Percentiles rank a stretch among this genome's conserved stretches.
Conservation (phyloP, 1,140 invertebrate genomes). For the Drosophila serrata region DNA sequence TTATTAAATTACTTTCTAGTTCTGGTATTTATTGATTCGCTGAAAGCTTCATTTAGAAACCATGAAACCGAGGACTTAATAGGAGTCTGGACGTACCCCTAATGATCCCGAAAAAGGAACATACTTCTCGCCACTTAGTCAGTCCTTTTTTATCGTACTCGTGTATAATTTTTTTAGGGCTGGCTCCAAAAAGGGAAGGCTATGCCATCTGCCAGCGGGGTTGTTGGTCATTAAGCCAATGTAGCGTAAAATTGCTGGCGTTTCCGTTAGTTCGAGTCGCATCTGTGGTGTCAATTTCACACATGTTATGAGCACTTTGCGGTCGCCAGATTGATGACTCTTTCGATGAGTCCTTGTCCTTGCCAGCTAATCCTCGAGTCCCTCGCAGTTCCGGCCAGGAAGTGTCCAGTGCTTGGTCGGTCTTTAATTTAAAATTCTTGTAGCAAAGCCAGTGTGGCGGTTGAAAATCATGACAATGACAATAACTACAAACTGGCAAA, state of each 20-base stretch:
- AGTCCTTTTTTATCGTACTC: constrained; percentile 4
- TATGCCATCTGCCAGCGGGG: constrained; percentile 48
- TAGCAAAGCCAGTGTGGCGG: constrained; percentile 64
- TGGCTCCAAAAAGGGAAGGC: constrained; percentile 34
- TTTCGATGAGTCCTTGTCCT: constrained; percentile 46
- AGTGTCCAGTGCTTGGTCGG: constrained; percentile 35
- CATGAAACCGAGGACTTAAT: constrained; percentile 1
- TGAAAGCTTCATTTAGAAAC: constrained; percentile 7
- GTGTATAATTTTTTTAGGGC: constrained; percentile 20
- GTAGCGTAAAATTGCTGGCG: constrained; percentile 77
- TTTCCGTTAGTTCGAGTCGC: constrained; percentile 51
- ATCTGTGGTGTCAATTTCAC: constrained; percentile 81
- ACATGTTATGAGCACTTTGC: constrained; percentile 78
- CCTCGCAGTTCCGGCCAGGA: constrained; percentile 67
- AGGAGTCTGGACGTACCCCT: constrained; percentile 16
- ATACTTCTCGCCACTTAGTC: constrained; percentile 22
- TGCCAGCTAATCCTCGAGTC: constrained; percentile 26
- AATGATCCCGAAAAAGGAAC: constrained; percentile 27
- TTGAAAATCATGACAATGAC: constrained; percentile 72
- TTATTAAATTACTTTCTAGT: not conserved
- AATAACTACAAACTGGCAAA: constrained; percentile 49
- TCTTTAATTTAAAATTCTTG: constrained; percentile 62
- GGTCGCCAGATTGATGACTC: constrained; percentile 76
- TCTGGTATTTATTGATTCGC: not conserved
- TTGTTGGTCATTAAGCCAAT: constrained; percentile 76